phyloP scores from a whole-genome alignment of 2,797 vertebrate genomes.

The Scolopax rusticola region DNA sequence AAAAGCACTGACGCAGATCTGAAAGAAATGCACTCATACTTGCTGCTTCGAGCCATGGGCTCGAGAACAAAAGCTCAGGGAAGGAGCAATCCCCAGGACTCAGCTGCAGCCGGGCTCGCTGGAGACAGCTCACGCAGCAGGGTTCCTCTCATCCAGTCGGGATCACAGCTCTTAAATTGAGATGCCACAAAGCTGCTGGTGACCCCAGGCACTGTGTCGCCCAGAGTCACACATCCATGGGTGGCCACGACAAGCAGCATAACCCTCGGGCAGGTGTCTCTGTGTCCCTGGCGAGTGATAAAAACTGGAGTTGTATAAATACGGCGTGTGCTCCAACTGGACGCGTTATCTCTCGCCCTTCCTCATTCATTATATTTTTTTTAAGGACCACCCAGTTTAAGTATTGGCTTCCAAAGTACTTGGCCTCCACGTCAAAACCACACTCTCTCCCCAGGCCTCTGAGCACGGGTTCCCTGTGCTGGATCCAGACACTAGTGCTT shows the following conservation, averaged over 20 bases:
- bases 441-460: neutral
- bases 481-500: neutral
- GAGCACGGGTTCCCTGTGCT: fast-evolving
- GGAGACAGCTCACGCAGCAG: neutral
- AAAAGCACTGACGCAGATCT: neutral
- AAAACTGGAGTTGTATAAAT: neutral
- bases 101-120: neutral
- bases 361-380: neutral
- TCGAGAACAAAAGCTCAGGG: neutral
- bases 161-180: neutral
- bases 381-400: neutral
- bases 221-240: neutral
- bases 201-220: neutral
- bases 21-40: neutral
- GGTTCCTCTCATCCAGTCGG: neutral
- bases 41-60: neutral
- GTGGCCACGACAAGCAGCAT: neutral
- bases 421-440: neutral
- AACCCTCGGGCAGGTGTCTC: neutral
- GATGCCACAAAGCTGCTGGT: neutral
- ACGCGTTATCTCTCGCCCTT: neutral
- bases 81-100: neutral
- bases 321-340: neutral
- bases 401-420: neutral
- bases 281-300: fast-evolving